Conservation (phyloP, 53 echinoderm and acorn worm species). For the Zoroaster sp. region DNA sequence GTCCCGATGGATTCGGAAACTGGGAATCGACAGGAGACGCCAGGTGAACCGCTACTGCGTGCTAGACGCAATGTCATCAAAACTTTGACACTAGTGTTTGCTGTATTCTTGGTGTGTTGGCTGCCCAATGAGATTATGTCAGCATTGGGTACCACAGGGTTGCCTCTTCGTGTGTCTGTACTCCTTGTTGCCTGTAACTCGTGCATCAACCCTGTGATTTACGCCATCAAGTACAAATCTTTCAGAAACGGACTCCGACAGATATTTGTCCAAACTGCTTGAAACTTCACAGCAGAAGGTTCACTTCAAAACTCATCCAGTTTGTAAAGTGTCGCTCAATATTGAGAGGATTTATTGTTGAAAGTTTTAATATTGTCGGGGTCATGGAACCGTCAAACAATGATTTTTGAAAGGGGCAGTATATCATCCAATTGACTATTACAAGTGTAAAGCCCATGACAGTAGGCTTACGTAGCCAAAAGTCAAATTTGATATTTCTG, state of each 20-base stretch:
- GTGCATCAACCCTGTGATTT: slow-evolving; percentile 41
- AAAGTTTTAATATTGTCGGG: too few relatives aligned
- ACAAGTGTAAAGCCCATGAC: too few relatives aligned
- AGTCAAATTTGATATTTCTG: too few relatives aligned
- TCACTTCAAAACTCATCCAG: too few relatives aligned
- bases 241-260: slow-evolving; percentile 28
- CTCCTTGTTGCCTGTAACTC: neutral
- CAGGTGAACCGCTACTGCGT: neutral
- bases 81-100: slow-evolving; percentile 24
- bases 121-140: slow-evolving; percentile 45
- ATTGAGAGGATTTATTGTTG: too few relatives aligned
- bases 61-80: slow-evolving; percentile 39
- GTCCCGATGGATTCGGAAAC: neutral
- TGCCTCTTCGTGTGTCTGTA: neutral
- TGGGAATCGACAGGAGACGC: neutral
- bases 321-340: too few relatives aligned
- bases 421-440: too few relatives aligned
- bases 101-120: slow-evolving; percentile 32
- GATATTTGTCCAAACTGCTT: neutral
- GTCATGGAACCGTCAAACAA: too few relatives aligned
- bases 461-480: too few relatives aligned
- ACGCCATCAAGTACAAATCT: slow-evolving; percentile 36
- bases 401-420: too few relatives aligned
- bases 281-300: too few relatives aligned
- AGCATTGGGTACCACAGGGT: slow-evolving; percentile 3